These are phyloP conservation scores for Epinephelus malabaricus DNA, from an alignment of 2,797 vertebrate genomes.

Conservation along the genomic window DNA sequence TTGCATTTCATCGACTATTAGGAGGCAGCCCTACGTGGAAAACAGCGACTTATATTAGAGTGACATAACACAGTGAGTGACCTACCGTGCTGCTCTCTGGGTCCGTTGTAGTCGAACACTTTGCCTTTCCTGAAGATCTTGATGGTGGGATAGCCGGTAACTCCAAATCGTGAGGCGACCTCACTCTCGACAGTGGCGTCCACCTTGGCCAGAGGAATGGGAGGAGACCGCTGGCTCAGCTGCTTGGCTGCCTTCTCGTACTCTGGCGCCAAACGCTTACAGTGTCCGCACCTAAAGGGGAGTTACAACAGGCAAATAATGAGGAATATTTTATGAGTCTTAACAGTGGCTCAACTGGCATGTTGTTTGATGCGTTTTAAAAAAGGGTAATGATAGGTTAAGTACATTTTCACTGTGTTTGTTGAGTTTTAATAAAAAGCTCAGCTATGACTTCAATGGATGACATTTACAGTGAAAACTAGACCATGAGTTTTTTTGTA, in stretches of 20 bases:
- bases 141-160: conserved; percentile 94
- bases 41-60: background rate
- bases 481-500: background rate
- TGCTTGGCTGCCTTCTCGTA: conserved; percentile 96
- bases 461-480: background rate
- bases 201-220: conserved; percentile 94
- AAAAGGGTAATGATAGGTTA: too few species aligned
- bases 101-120: conserved; percentile 94
- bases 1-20: too few species aligned
- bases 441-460: background rate
- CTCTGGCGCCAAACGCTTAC: conserved; percentile 95
- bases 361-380: too few species aligned
- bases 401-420: too few species aligned
- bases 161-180: conserved; percentile 89
- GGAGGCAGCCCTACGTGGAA: background rate
- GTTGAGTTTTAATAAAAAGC: too few species aligned
- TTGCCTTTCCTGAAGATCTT: conserved; percentile 98
- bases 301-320: background rate
- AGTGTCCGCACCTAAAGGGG: conserved; percentile 94
- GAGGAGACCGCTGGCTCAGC: conserved; percentile 88
- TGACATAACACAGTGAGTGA: background rate
- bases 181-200: conserved; percentile 91
- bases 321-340: background rate
- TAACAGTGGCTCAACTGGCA: background rate
- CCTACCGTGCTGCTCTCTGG: conserved; percentile 93